Base-by-base conservation (phyloP, 1,140 invertebrate genomes). In the Liolophura sinensis region DNA sequence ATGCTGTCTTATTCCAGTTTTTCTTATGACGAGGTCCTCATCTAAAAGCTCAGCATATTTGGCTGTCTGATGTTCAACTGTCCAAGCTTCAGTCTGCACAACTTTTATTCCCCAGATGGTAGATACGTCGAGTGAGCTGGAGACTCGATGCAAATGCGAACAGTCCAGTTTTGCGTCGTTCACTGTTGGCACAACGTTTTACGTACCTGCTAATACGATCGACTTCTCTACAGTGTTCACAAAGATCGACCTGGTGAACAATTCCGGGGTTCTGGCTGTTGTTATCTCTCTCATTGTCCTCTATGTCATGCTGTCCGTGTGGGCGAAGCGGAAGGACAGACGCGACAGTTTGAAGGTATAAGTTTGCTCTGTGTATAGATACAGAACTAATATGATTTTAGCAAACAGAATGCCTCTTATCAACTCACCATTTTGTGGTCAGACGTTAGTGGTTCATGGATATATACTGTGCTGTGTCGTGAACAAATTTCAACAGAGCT, bases 161-260 rank as follows among this genome's bases (percentile, higher is more conserved):
- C 16, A 57, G 6, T 18, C n/a, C 27, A 55, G 4, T 1, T n/a
- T 56, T 5, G 20, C 55, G 5, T 24, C 47, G 4, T 20, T 64
- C 14, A 54, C 52, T 18, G 51, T 59, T 11, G 31, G 25, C 15
- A 60, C 27, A 20, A 56, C 73, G 5, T 86, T 86, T 64, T 83
- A 85, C 64, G 80, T 85, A 1, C 77, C 81, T 50, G 85, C 86
- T 0, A 88, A 88, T 68, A 82, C 81, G 1, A 86, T 88, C 15
- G 86, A 88, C 71, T 88, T 88, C 72, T 72, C 65, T 14, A 87
- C 86, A 58, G 85, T 88, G 0, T 87, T 86, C 71, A 65, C 62
- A 4, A 74, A 75, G 57, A 78, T 80, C 47, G 73, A 76, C 59
- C 64, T 73, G 24, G 27, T 59, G n/a, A 67, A 74, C 51, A 78